Conservation (phyloP, 1,140 invertebrate species). For the Orius laevigatus region DNA sequence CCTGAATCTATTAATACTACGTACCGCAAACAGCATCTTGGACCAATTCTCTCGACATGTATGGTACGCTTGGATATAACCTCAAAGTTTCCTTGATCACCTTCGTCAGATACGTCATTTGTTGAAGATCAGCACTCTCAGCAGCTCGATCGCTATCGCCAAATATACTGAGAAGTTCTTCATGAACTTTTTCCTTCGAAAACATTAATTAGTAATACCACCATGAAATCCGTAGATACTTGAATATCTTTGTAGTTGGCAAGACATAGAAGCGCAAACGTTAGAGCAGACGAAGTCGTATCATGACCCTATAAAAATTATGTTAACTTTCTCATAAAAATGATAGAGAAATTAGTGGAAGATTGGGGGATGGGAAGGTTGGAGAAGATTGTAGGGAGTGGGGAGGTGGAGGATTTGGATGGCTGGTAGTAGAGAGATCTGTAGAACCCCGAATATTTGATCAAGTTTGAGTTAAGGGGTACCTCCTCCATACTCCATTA, state of each 20-base stretch:
- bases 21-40: constrained; percentile 29
- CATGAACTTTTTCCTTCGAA: constrained; percentile 27
- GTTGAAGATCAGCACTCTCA: constrained; percentile 32
- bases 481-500: no score
- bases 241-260: constrained; percentile 33
- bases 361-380: no score
- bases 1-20: no score
- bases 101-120: constrained; percentile 44
- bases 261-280: constrained; percentile 32
- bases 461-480: no score
- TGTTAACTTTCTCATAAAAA: no score
- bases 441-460: no score
- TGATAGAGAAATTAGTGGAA: no score
- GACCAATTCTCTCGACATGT: constrained; percentile 39
- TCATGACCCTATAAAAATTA: constrained; percentile 55
- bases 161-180: constrained; percentile 41
- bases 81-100: constrained; percentile 43
- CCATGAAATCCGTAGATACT: constrained; percentile 17
- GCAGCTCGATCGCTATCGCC: constrained; percentile 27
- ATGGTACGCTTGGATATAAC: constrained; percentile 45
- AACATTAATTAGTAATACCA: background rate
- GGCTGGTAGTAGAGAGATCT: no score
- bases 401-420: no score
- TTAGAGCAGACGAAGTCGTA: constrained; percentile 64
- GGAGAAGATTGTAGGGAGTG: no score